Evolutionary conservation across 35 echinoderm and acorn worm species (phyloP), one percentile per base, ranked within the genome.

Genomic region (Heliocidaris tuberculata): DNA sequence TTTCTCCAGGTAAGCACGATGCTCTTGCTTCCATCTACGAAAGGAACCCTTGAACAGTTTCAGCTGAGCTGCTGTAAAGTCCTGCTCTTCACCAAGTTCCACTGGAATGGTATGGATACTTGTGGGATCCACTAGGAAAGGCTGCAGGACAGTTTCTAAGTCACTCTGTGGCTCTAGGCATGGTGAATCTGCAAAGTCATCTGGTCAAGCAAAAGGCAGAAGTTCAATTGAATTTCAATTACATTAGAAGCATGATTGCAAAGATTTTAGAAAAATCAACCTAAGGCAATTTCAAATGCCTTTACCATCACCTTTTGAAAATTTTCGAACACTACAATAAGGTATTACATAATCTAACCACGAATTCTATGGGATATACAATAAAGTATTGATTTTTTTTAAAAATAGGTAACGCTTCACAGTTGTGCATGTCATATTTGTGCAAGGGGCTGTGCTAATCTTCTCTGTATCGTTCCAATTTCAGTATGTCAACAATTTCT

Each of bases 131-230:
- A 17, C 12, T 2, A 89, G 87, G 87, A 89, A 89, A 15, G 87
- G 87, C 87, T 89, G 31, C 10, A 89, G 87, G 31, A 48, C 87
- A 15, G 31, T 89, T n/a, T 89, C 87, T 15, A 89, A 48, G 87
- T 89, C 31, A 89, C 47, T 89, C 32, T 89, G 87, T 7, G 87
- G 87, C 65, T 78, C 65, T 8, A 78, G 27, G 65, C 65, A 78
- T 0, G 65, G 65, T 5, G 65, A 78, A 19, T 78, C 65, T 19
- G 65, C 65, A 78, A 78, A 78, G 65, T 78, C 65, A 78, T 78
- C 65, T 78, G 6, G 65, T 27, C 47, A 48, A 17, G 85, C 9
- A 21, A 88, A 32, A 24, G 87, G 11, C 5, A 87, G 29, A 31
- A 3, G 11, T 87, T 30, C 29, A 31, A 4, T 29, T 85, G 1